A percentile compares a stretch with the other conserved stretches of the same genome.
Evolutionary conservation across 2,888 invertebrate species (phyloP).

Genomic region (Zelleria hepariella): DNA sequence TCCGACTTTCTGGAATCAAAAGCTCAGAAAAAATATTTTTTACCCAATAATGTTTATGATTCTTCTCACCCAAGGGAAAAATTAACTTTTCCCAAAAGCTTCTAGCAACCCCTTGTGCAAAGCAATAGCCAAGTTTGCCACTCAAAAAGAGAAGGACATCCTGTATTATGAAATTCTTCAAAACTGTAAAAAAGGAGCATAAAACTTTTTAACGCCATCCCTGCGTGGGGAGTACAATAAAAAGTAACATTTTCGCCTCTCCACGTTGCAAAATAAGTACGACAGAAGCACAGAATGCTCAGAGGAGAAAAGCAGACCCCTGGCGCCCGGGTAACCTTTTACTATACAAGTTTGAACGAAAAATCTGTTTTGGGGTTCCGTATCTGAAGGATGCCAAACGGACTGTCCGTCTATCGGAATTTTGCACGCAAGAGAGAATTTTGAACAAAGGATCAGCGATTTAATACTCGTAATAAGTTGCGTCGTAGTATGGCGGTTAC

Average conservation of each 20-base stretch:
- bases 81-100: neutral
- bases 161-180: neutral
- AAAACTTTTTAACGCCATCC: neutral
- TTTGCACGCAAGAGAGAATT: too few species aligned
- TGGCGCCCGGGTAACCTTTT: too few species aligned
- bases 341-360: too few species aligned
- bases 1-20: too few species aligned
- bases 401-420: too few species aligned
- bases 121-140: neutral
- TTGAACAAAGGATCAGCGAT: too few species aligned
- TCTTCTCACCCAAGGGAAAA: neutral
- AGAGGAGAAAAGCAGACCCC: neutral
- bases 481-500: too few species aligned
- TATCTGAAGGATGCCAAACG: too few species aligned
- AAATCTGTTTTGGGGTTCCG: too few species aligned
- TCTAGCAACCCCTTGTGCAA: neutral
- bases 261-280: neutral
- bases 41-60: too few species aligned
- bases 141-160: neutral
- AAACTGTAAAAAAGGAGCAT: neutral
- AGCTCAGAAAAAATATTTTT: too few species aligned
- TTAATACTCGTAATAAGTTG: too few species aligned
- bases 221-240: neutral
- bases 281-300: neutral
- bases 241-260: neutral